Evolutionary conservation across 1,140 invertebrate species (phyloP).

Genomic region (Drosophila virilis): DNA sequence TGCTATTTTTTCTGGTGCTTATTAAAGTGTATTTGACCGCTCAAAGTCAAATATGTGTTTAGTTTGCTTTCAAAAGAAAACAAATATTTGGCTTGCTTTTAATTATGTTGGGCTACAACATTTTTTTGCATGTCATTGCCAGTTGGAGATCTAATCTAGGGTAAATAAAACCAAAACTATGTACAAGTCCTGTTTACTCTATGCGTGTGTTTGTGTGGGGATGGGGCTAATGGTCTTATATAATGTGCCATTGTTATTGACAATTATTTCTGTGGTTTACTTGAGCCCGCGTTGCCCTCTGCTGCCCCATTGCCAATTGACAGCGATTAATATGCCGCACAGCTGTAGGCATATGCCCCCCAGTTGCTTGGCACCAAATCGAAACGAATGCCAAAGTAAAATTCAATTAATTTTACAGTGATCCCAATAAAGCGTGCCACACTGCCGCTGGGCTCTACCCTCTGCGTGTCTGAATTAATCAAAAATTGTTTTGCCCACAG

Average conservation of each 20-base stretch:
- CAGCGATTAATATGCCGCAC: slow-evolving; percentile 12
- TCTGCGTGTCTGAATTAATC: slow-evolving; percentile 27
- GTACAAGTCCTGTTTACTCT: background rate
- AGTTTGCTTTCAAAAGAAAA: background rate
- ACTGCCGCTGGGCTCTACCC: background rate
- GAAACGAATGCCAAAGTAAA: background rate
- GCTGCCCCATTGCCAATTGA: background rate
- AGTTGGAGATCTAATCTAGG: slow-evolving; percentile 15
- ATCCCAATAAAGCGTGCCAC: background rate
- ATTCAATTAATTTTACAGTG: slow-evolving; percentile 36
- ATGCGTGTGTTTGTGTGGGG: too few relatives aligned
- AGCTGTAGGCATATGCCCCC: background rate
- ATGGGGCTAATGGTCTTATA: background rate
- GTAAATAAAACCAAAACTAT: background rate
- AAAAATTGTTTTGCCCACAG: slow-evolving; percentile 22
- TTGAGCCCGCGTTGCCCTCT: background rate
- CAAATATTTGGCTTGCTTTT: slow-evolving; percentile 10
- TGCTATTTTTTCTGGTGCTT: background rate
- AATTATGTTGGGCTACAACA: slow-evolving; percentile 13
- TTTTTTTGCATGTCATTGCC: slow-evolving; percentile 1
- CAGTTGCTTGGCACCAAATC: background rate
- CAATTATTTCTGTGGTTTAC: slow-evolving; percentile 9
- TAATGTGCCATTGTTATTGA: slow-evolving; percentile 25
- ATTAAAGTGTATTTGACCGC: slow-evolving; percentile 23
- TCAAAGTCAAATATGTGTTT: slow-evolving; percentile 36